These are phyloP conservation scores for Excalfactoria chinensis DNA, from an alignment of 2,113 vertebrate species.

Conservation along the genomic window DNA sequence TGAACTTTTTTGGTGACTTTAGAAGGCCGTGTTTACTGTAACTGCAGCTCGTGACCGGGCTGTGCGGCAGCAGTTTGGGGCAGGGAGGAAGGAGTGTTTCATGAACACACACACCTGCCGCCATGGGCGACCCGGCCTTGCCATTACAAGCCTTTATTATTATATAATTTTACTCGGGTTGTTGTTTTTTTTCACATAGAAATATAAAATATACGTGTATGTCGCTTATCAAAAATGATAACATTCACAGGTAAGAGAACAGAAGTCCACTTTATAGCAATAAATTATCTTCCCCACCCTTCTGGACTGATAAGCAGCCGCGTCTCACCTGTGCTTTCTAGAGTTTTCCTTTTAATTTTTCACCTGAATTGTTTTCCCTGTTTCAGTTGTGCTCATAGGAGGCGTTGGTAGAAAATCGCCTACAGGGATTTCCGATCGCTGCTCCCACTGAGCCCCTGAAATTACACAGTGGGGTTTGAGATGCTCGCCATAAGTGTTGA, in stretches of 20 bases:
- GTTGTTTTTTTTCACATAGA: slow-evolving; percentile 55
- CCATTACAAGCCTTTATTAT: slow-evolving; percentile 19
- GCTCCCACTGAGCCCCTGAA: slow-evolving; percentile 10
- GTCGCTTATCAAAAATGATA: slow-evolving; percentile 80
- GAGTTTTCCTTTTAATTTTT: slow-evolving; percentile 58
- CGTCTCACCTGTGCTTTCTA: slow-evolving; percentile 11
- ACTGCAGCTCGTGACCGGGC: slow-evolving; percentile 66
- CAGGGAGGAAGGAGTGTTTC: slow-evolving; percentile 18
- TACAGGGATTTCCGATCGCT: neutral
- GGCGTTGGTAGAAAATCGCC: neutral
- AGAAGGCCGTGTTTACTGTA: slow-evolving; percentile 76
- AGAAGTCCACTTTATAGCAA: slow-evolving; percentile 77
- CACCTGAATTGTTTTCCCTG: slow-evolving; percentile 45
- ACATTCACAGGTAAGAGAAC: slow-evolving; percentile 77
- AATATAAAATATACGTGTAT: slow-evolving; percentile 54
- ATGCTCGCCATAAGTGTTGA: neutral
- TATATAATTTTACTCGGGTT: slow-evolving; percentile 52
- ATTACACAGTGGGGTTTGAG: neutral
- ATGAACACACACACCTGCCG: neutral
- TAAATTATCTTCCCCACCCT: slow-evolving; percentile 80
- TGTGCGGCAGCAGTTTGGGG: slow-evolving; percentile 34
- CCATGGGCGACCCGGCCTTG: neutral
- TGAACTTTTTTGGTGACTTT: slow-evolving; percentile 77
- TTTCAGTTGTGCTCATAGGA: neutral
- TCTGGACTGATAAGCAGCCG: slow-evolving; percentile 63